phyloP scores from a whole-genome alignment of 1,140 invertebrate species.

The Zeugodacus cucurbitae region DNA sequence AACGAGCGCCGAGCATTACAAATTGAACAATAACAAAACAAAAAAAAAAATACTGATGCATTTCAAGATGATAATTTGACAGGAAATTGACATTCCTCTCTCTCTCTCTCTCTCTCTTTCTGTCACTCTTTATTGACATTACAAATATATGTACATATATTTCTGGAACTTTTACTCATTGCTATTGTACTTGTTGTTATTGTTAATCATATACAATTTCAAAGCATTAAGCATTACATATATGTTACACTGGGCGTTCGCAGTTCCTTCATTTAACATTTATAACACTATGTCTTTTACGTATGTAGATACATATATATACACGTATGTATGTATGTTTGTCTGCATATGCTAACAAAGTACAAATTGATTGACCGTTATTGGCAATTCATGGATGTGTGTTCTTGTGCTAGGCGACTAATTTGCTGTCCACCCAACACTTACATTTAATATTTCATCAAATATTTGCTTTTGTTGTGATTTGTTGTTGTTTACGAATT shows the following conservation, averaged over 20 bases:
- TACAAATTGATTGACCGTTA: background rate
- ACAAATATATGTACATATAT: background rate
- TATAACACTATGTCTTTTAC: background rate
- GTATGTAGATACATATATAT: background rate
- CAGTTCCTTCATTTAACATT: constrained; percentile 35
- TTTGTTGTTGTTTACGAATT: background rate
- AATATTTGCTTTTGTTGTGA: background rate
- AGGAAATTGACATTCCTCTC: constrained; percentile 10
- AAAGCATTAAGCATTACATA: constrained; percentile 44
- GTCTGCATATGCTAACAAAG: background rate
- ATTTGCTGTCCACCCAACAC: constrained; percentile 23
- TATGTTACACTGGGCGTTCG: constrained; percentile 55
- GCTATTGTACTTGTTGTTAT: background rate
- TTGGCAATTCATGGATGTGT: background rate
- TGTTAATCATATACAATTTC: background rate
- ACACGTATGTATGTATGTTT: background rate
- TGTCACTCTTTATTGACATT: background rate
- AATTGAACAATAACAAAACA: constrained; percentile 3
- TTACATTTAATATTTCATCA: constrained; percentile 20
- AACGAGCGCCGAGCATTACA: background rate
- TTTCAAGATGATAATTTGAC: constrained; percentile 37
- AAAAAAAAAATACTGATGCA: background rate
- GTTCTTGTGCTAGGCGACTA: background rate
- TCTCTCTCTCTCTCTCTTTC: background rate
- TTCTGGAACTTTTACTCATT: background rate